Base-by-base conservation (phyloP, 2,113 vertebrate species). In the Tychaedon coryphoeus region DNA sequence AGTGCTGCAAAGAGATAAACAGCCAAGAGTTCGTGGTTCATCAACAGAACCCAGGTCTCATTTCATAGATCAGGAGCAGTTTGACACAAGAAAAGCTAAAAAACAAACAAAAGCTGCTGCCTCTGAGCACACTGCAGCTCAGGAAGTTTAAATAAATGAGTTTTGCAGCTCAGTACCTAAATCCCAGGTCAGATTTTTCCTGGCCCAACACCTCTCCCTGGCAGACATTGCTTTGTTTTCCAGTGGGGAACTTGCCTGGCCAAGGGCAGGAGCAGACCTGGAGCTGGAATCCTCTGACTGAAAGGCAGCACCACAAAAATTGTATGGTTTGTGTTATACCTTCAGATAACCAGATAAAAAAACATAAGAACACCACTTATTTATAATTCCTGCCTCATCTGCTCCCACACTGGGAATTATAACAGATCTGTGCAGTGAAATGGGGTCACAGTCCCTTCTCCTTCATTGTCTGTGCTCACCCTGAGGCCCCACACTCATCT, bases 201-300 rank as follows among this genome's bases (percentile, higher is more conserved):
- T 24, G 10, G 23, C 34, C 29, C 29, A 48, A 40, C 40, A 28
- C 29, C 18, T 40, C 19, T 86, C 40, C n/a, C 33, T 47, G 57
- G 40, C 48, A 91, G 75, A 26, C 10, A 28, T 25, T 4, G 1
- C 74, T 92, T 31, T 78, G 42, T 54, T 15, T 87, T 74, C 29
- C 51, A 64, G 47, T 0, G 0, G 9, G 29, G 38, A 4, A 2
- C 0, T 4, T 31, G 25, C 23, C 38, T 23, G 14, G 33, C 33
- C 65, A 43, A 78, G 53, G 40, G 47, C 47, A 80, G 57, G n/a
- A 80, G 16, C 0, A 1, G 12, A 61, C 45, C 50, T 10, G 5
- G 61, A 69, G 42, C 24, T 53, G 47, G 15, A 34, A 28, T 76
- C 24, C 19, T 83, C 77, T 24, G 25, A 28, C 10, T 5, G 51